Evolutionary conservation across 2,797 vertebrate genomes (phyloP), one percentile per base, ranked within the genome.

Genomic region (Gallinago stenura): DNA sequence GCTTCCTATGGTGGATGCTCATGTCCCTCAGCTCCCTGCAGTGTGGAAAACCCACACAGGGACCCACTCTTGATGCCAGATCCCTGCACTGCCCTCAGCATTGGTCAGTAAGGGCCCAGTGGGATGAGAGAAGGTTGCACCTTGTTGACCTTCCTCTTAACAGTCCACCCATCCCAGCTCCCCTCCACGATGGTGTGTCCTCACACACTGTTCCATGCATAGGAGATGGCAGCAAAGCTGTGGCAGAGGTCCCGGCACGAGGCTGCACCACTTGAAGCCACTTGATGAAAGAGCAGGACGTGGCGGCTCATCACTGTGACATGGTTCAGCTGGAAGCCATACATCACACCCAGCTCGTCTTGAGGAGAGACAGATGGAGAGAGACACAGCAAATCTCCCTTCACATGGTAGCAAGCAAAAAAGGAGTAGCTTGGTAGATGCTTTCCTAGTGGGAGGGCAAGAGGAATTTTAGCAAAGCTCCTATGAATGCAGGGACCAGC

Each of bases 291-390:
- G 53, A 65, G 53, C n/a, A 48, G 71, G 50, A 48, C 2, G 7
- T 3, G 7, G 45, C 6, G 2, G 46, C 43, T 71, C 12, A 0
- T 54, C 21, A 4, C 51, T 26, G 17, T 2, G 1, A 25, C 3
- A 2, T 45, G 25, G 35, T 51, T 57, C 11, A 4, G 56, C 57
- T 85, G 54, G 16, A 81, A 94, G 51, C 13, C 20, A 64, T 57
- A 35, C 0, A 0, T 58, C 9, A 3, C 53, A 51, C 9, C 24
- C 10, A 35, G 31, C 16, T 69, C 4, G 0, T 35, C 65, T 46
- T 19, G 41, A 64, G 58, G 37, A 61, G 12, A n/a, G 3, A 20
- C 1, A 2, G 33, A 28, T 31, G 6, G 39, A 76, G 14, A 80
- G 7, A 65, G 26, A 72, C 33, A 13, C 0, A 2, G 39, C 39